Base-by-base conservation (phyloP, 2,888 invertebrate genomes). In the Tachina grossa region DNA sequence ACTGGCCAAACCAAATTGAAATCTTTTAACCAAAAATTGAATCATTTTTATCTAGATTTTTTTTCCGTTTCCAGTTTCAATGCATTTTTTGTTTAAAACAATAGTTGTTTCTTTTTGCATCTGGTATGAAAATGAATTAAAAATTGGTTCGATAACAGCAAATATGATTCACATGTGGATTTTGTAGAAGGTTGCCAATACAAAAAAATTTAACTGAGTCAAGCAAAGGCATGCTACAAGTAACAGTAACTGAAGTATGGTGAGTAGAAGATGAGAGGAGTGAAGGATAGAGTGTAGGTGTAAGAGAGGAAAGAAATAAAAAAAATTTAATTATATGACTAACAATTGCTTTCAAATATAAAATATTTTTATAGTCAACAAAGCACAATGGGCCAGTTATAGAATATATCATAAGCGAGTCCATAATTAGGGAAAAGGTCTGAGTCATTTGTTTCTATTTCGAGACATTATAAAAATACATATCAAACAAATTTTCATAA, bases 21-120 rank as follows among this genome's bases (percentile, higher is more conserved):
- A 85, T 79, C 76, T 80, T 75, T 72, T 76, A 82, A 66, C 75
- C 75, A 76, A 83, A 78, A 82, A 85, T 80, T 76, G 66, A 83
- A 72, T 79, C 75, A 82, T 66, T 51, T 61, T 51, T 61, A n/a
- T 14, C 57, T 77, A 45, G 19, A 31, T 45, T 53, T 45, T 57
- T 49, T 16, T 9, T 9, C 22, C 31, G 3, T 68, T 66, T 59
- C 51, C 14, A 71, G 41, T 57, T 63, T 39, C 65, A 55, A 31
- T 79, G 51, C 45, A 61, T 43, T 69, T 65, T 39, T 59, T 55
- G 22, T n/a, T 5, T 19, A 3, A 10, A n/a, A 66, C 31, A 55
- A 55, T 14, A 14, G 16, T 31, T 31, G 0, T 1, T 31, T 5
- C 0, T 79, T 65, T 65, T 49, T 66, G 11, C n/a, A 53, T 47